Conservation (phyloP, 2,888 invertebrate genomes). For the Tiliacea citrago region DNA sequence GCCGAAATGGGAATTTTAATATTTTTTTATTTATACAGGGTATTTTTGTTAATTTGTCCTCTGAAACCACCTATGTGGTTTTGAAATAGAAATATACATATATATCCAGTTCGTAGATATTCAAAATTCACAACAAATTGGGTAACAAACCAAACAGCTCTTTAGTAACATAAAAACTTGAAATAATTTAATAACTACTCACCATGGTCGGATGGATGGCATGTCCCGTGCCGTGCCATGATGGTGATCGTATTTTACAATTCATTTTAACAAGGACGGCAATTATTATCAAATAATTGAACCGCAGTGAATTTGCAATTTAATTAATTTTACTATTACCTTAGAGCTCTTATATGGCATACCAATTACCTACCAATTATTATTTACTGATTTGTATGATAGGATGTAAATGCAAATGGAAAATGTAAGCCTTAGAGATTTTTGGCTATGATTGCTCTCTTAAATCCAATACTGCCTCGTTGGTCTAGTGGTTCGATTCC, state of each 20-base stretch:
- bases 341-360: conserved; percentile 3
- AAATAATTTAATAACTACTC: neutral
- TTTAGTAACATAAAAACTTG: neutral
- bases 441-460: too few species aligned
- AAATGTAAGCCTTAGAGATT: neutral
- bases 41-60: neutral
- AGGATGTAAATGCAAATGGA: neutral
- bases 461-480: neutral
- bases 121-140: neutral
- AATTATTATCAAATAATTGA: conserved; percentile 16
- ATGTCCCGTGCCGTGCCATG: too few species aligned
- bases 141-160: neutral
- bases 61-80: neutral
- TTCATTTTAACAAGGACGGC: neutral
- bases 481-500: neutral
- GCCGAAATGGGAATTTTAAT: neutral
- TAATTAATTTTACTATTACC: conserved; percentile 16
- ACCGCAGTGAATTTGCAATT: conserved; percentile 17
- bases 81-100: neutral
- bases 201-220: neutral
- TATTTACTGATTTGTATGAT: conserved; percentile 13
- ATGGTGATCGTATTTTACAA: too few species aligned
- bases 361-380: conserved; percentile 12
- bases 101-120: neutral
- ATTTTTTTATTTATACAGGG: neutral